Evolutionary conservation across 2,888 invertebrate genomes (phyloP).

Genomic region (Hetaerina titia): DNA sequence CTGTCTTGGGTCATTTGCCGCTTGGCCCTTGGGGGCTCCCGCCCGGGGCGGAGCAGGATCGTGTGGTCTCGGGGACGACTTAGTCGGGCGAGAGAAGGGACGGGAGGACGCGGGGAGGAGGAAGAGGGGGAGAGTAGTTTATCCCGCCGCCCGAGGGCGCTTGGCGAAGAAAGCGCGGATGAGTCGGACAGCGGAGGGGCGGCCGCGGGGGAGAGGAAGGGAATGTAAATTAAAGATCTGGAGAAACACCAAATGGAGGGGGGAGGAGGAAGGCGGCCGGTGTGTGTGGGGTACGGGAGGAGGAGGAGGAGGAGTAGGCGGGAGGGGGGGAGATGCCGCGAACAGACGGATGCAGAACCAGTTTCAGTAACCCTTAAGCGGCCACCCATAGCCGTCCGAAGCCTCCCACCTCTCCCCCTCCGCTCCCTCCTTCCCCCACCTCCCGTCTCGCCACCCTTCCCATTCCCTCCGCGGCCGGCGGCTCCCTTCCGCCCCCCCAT

Average conservation of each 20-base stretch:
- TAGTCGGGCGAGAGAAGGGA: not conserved
- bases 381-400: not conserved
- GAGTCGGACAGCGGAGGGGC: not conserved
- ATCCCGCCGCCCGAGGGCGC: not conserved
- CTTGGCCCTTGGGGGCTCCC: not conserved
- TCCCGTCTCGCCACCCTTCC: not conserved
- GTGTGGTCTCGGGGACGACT: not conserved
- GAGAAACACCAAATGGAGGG: not conserved
- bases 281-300: not conserved
- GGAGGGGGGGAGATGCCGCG: not conserved
- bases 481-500: not conserved
- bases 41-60: slow-evolving; percentile 29
- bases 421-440: not conserved
- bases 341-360: slow-evolving; percentile 58
- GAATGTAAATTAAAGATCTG: slow-evolving; percentile 32
- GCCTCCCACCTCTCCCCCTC: not conserved
- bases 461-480: not conserved
- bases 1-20: slow-evolving; percentile 39
- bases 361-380: slow-evolving; percentile 26
- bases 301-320: not conserved
- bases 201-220: not conserved
- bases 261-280: not conserved
- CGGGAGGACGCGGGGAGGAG: not conserved
- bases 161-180: slow-evolving; percentile 35
- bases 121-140: not conserved